Evolutionary conservation across 1,140 invertebrate species (phyloP).

Genomic region (Papilio polytes): DNA sequence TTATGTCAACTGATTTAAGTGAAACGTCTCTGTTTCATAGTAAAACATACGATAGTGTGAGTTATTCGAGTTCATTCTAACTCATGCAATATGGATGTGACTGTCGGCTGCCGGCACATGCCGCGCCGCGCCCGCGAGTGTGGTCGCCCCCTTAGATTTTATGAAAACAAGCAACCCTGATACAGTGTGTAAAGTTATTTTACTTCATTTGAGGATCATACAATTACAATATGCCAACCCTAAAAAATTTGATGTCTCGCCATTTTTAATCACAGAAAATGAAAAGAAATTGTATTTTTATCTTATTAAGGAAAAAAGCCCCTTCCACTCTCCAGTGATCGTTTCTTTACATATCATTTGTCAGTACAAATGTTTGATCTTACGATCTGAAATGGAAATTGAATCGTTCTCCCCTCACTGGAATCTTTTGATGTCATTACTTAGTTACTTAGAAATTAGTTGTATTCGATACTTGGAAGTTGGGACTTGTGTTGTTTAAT

Average conservation of each 20-base stretch:
- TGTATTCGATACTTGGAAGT: not conserved
- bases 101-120: not conserved
- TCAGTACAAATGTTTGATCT: not conserved
- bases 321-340: not conserved
- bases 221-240: not conserved
- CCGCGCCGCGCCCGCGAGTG: not conserved
- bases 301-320: not conserved
- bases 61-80: not conserved
- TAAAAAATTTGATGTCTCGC: not conserved
- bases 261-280: not conserved
- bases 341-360: conserved; percentile 1
- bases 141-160: not conserved
- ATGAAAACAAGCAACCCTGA: not conserved
- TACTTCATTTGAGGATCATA: not conserved
- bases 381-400: not conserved
- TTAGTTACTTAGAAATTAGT: conserved; percentile 1
- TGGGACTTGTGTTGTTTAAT: not conserved
- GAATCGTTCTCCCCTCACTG: not conserved
- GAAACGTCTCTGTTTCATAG: not conserved
- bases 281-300: not conserved
- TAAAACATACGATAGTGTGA: not conserved
- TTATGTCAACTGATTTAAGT: not conserved
- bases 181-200: not conserved
- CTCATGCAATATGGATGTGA: not conserved
- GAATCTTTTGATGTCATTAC: conserved; percentile 4